phyloP scores from a whole-genome alignment of 2,113 vertebrate species.

The Microtus richardsoni region DNA sequence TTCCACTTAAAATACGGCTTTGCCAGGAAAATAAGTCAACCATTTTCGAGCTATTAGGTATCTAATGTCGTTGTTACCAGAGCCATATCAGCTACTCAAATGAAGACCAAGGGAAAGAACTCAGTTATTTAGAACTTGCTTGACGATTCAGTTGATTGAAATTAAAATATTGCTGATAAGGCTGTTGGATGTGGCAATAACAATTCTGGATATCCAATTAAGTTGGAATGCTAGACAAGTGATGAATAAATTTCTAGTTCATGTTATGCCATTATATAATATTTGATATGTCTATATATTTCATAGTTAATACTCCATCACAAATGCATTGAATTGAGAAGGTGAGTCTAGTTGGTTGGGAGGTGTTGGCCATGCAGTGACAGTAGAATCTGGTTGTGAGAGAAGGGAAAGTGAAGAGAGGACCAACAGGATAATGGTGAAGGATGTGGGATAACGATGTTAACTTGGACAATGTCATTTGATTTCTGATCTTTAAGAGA shows the following conservation, averaged over 20 bases:
- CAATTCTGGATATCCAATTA: neutral
- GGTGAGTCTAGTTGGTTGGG: neutral
- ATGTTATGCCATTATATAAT: neutral
- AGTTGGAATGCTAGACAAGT: constrained; percentile 29
- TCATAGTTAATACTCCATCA: neutral
- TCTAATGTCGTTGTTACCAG: neutral
- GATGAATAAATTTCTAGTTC: neutral
- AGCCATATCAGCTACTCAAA: neutral
- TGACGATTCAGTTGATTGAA: neutral
- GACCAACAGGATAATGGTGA: neutral
- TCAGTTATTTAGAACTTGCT: neutral
- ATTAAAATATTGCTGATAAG: constrained; percentile 44
- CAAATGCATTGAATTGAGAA: neutral
- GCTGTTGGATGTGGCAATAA: neutral
- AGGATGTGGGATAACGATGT: neutral
- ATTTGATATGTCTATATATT: neutral
- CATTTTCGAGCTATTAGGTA: neutral
- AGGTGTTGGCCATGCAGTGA: neutral
- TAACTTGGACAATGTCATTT: neutral
- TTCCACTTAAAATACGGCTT: neutral
- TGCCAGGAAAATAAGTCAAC: neutral
- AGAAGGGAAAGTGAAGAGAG: neutral
- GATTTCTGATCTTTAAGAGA: neutral
- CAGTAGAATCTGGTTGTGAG: neutral
- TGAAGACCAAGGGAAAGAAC: constrained; percentile 3